Conservation (phyloP, 2,113 vertebrate species). For the Climacteris rufus region DNA sequence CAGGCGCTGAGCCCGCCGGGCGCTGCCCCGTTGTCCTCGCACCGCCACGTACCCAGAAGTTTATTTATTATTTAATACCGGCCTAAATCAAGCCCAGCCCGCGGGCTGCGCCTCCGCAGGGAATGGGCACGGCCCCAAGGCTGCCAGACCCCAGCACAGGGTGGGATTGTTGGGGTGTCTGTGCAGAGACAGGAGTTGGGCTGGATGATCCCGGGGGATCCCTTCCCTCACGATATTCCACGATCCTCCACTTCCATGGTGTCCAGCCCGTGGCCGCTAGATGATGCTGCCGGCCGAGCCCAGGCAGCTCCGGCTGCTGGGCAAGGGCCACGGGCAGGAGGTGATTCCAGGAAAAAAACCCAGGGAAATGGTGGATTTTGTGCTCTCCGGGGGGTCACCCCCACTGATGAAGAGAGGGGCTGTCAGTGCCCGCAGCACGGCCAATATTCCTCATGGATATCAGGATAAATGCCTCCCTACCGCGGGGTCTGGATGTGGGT, state of each 20-base stretch:
- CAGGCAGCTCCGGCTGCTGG: not conserved
- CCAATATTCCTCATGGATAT: accelerated
- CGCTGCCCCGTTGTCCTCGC: not conserved
- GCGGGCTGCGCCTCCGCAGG: no score
- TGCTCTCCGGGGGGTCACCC: accelerated
- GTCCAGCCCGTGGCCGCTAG: not conserved
- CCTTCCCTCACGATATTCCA: not conserved
- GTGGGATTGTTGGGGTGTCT: no score
- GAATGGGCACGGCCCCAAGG: not conserved
- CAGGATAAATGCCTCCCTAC: accelerated
- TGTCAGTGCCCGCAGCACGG: not conserved
- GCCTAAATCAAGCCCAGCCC: accelerated
- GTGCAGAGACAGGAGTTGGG: no score
- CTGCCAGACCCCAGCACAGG: no score
- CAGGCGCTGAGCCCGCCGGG: not conserved
- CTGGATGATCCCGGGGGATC: not conserved
- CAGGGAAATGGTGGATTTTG: not conserved
- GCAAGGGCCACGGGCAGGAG: accelerated
- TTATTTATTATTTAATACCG: not conserved
- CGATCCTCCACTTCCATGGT: accelerated
- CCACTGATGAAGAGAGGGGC: accelerated
- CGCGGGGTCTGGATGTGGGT: not conserved
- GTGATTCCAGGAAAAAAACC: not conserved
- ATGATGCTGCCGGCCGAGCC: not conserved
- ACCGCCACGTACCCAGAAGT: not conserved